Percentiles rank a stretch among this genome's conserved stretches.
Evolutionary conservation across 2,797 vertebrate species (phyloP).

Genomic region (Varecia variegata): DNA sequence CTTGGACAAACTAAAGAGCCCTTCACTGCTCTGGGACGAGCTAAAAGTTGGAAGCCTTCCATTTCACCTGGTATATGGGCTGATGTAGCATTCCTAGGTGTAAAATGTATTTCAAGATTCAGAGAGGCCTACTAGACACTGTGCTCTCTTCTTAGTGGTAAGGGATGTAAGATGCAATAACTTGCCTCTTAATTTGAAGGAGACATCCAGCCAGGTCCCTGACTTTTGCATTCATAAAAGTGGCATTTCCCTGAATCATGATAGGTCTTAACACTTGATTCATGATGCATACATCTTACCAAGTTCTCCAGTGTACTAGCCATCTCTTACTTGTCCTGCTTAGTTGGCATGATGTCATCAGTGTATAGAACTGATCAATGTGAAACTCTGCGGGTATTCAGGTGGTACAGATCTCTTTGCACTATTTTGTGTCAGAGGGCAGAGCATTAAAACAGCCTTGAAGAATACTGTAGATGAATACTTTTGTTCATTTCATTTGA

Average conservation of each 20-base stretch:
- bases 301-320: not conserved
- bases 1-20: not conserved
- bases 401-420: not conserved
- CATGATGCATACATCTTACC: not conserved
- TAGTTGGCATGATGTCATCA: not conserved
- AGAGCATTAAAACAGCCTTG: not conserved
- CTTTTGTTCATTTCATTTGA: not conserved
- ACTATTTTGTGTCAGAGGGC: not conserved
- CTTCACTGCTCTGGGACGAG: not conserved
- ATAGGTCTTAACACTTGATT: not conserved
- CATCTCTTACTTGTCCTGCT: not conserved
- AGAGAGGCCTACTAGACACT: not conserved
- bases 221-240: not conserved
- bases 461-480: not conserved
- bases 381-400: not conserved
- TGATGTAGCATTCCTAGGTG: not conserved
- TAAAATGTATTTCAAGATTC: not conserved
- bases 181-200: not conserved
- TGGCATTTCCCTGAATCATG: not conserved
- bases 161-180: not conserved
- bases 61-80: not conserved
- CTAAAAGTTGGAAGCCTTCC: not conserved
- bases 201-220: not conserved
- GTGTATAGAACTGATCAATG: not conserved
- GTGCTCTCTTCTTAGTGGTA: not conserved